Base-by-base conservation (phyloP, 1,140 invertebrate genomes). In the Lethocerus indicus region DNA sequence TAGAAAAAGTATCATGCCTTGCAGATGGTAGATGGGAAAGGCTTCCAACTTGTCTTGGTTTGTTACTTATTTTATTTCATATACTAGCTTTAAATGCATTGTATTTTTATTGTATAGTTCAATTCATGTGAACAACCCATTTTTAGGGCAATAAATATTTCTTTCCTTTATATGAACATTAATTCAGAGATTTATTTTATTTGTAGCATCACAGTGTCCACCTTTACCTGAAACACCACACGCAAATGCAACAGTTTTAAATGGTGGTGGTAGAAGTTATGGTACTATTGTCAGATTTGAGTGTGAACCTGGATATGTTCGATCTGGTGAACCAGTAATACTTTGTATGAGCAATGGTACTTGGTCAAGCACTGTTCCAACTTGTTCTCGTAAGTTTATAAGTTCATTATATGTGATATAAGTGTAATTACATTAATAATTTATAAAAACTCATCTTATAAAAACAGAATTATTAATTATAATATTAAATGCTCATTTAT, bases 261-360 rank as follows among this genome's bases (percentile, higher is more conserved):
- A 92, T 60, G 92, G 92, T 6, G 84, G 87, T 21, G 91, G 90
- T 29, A 73, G 88, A 53, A 92, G 87, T 61, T 96, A 94, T 59
- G 92, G 92, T 50, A 95, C 91, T 0, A 92, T 97, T 59, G 83
- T 95, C 5, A 71, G 89, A 47, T 96, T 90, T 64, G 84, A 92
- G 63, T 98, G 94, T 63, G 86, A 92, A 58, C 78, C 87, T 7
- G 94, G 94, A 1, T 97, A 93, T 61, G 75, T 86, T 28, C 71
- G 90, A 55, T 79, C 73, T 52, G 92, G 92, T 26, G 78, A 85
- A 61, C 87, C 88, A 25, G 87, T 90, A 2, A 78, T 97, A 32
- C 73, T 93, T 16, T 98, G 94, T 63, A 91, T 89, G 82, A 87
- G 87, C 58, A 91, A 95, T 62, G 93, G 93, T 23, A 90, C 88